Base-by-base conservation (phyloP, 1,140 invertebrate species). In the Hycleus phaleratus region DNA sequence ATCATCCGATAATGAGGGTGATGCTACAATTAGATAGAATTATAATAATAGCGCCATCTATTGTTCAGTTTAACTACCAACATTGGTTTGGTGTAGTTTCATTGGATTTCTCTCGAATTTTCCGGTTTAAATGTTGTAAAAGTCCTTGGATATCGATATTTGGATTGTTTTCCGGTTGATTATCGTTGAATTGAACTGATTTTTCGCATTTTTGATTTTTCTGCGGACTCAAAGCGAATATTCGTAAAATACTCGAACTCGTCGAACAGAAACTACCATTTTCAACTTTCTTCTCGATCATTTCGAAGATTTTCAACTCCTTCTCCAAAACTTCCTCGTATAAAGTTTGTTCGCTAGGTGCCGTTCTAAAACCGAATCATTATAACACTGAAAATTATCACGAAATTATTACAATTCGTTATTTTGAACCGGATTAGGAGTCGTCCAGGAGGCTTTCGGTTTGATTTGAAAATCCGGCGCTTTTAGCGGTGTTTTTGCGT, bases 261-360 rank as follows among this genome's bases (percentile, higher is more conserved):
- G 83, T 82, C 24, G 86, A 84, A 72, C 79, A 83, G 61, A 88
- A 88, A 71, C 85, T 87, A 46, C 82, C 82, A 72, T 85, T 79
- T 38, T 79, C 77, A 1, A 82, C 82, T 69, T 83, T 83, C 65
- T 84, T 80, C 72, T 89, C 87, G 51, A 88, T 72, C 2, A 83
- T 64, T 69, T 89, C 86, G 77, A 89, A 89, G 64, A 86, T 79
- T 56, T 79, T 78, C 18, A 73, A 58, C 46, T 73, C 71, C 38
- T 62, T 64, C 46, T 68, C 70, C 39, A 67, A 24, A 8, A 56
- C 60, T 26, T 59, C 59, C 46, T 66, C 61, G 49, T 64, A 64
- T 9, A 55, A 42, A 9, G 55, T 58, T 32, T 64, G 55, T 9
- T 60, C 58, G 18, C 32, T 52, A n/a, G 55, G 46, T 56, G 43